Base-by-base conservation (phyloP, 1,140 invertebrate genomes). In the Tetramorium parvispinum region DNA sequence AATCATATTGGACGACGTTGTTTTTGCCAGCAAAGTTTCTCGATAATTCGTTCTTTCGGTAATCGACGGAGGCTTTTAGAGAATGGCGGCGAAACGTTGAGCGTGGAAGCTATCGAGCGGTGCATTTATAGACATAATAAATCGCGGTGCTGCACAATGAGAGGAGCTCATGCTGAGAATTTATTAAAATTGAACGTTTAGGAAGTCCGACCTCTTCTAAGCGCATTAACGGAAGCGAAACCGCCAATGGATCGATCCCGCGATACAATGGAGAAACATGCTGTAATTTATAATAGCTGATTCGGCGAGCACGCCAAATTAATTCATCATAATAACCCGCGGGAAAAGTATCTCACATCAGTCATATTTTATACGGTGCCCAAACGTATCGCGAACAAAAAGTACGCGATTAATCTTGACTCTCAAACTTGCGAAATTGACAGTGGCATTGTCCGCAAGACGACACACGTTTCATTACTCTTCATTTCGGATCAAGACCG, bases 111-210 rank as follows among this genome's bases (percentile, higher is more conserved):
- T 65, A 75, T 43, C 59, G n/a, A 85, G 46, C 73, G 46, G 53
- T 85, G 82, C 73, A 73, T 85, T 85, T 78, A 85, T 85, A 85
- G 59, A 85, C 40, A 43, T 78, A 76, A 89, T 89, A 89, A 89
- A 88, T 89, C 21, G 24, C 43, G 27, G 16, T 16, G 27, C 24
- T 11, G 40, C 18, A 83, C 55, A 71, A 83, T 63, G 65, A 87
- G 71, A 59, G 37, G 21, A 86, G 51, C 40, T 53, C 75, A 53
- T 11, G 76, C 18, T 21, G 55, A 24, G 71, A 89, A 89, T 89
- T 90, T 75, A 87, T 89, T 89, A 89, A 89, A 89, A 87, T 79
- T 66, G 21, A 76, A 27, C 73, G 27, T 68, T 73, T 85, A 87
- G 46, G 63, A 4, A n/a, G 13, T 0, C 43, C 70, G 24, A 1